Conservation (phyloP, 2,797 vertebrate species). For the Schizothorax lantsangensis region DNA sequence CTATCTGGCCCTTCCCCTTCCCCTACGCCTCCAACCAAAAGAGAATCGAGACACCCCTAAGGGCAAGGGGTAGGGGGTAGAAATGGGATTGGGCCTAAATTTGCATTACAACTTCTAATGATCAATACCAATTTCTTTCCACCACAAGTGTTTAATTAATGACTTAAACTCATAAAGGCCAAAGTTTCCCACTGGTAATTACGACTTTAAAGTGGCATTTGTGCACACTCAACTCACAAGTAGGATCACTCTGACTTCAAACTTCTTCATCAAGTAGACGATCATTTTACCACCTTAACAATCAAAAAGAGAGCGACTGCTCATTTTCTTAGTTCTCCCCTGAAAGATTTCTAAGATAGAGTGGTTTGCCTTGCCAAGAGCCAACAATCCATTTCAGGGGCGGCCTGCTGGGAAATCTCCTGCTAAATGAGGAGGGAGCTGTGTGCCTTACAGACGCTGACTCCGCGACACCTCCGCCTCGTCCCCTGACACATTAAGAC, state of each 20-base stretch:
- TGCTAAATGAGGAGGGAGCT: slow-evolving; percentile 38
- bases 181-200: background rate
- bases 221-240: background rate
- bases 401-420: slow-evolving; percentile 47
- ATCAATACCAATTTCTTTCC: background rate
- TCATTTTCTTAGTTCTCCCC: background rate
- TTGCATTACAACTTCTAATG: background rate
- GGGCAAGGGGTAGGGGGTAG: too few species aligned
- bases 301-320: background rate
- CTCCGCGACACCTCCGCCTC: slow-evolving; percentile 25
- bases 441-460: slow-evolving; percentile 33
- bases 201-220: background rate
- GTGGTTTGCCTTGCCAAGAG: slow-evolving; percentile 37
- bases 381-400: slow-evolving; percentile 36
- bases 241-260: slow-evolving; percentile 3
- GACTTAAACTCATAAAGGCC: background rate
- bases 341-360: slow-evolving; percentile 28
- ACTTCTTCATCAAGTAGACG: slow-evolving; percentile 2
- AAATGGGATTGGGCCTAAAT: background rate
- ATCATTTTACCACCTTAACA: slow-evolving; percentile 8
- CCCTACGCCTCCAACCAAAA: too few species aligned
- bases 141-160: background rate
- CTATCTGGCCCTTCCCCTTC: too few species aligned
- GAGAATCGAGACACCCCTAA: too few species aligned
- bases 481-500: slow-evolving; percentile 35